Percentiles rank a stretch among this genome's conserved stretches.
phyloP scores from a whole-genome alignment of 2,797 vertebrate species.

The Sebastes hopkinsi region DNA sequence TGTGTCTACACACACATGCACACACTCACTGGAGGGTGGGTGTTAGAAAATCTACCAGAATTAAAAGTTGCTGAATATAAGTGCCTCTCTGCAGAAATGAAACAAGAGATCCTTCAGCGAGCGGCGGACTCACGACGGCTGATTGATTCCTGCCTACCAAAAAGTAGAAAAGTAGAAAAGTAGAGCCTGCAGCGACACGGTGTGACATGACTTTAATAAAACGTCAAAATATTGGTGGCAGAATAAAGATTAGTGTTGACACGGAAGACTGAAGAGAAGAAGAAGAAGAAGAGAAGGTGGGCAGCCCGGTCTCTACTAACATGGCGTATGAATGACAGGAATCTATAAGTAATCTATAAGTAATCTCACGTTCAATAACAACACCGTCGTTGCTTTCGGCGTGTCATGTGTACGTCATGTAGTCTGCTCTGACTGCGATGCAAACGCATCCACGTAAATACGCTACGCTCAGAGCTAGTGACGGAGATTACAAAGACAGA shows the following conservation, averaged over 20 bases:
- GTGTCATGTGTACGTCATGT: too few relatives aligned
- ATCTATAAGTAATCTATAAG: too few relatives aligned
- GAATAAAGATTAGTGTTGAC: background rate
- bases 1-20: background rate
- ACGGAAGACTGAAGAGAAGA: background rate
- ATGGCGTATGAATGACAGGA: too few relatives aligned
- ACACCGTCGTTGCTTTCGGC: too few relatives aligned
- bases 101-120: conserved; percentile 32
- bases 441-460: too few relatives aligned
- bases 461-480: too few relatives aligned
- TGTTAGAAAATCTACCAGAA: conserved; percentile 33
- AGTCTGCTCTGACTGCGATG: too few relatives aligned
- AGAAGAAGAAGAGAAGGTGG: background rate
- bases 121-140: background rate
- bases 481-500: too few relatives aligned
- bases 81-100: conserved; percentile 37
- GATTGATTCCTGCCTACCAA: background rate
- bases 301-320: too few relatives aligned
- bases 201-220: background rate
- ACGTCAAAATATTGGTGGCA: conserved; percentile 3
- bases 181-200: background rate
- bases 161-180: background rate
- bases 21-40: conserved; percentile 35
- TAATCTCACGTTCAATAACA: too few relatives aligned
- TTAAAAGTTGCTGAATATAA: conserved; percentile 43